These are phyloP conservation scores for Synanthedon tipuliformis DNA, from an alignment of 2,888 invertebrate species.

Conservation along the genomic window DNA sequence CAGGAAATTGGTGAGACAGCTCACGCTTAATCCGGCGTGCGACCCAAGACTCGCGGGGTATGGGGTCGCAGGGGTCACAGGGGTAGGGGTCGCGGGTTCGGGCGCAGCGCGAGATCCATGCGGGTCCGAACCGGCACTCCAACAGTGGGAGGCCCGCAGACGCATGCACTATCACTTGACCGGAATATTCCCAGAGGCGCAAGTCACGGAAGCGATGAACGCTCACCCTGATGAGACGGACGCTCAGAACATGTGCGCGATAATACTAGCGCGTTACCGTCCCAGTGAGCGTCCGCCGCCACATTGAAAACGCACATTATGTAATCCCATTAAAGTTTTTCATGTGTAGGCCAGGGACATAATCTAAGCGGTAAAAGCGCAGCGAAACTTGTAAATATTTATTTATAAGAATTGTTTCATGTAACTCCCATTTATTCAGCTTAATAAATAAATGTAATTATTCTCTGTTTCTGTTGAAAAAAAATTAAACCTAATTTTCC, in stretches of 20 bases:
- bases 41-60: slow-evolving; percentile 73
- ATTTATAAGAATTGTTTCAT: too few relatives aligned
- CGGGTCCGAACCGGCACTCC: slow-evolving; percentile 58
- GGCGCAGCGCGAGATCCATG: slow-evolving; percentile 70
- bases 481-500: too few relatives aligned
- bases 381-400: too few relatives aligned
- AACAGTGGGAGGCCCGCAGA: slow-evolving; percentile 76
- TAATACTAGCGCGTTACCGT: slow-evolving; percentile 81
- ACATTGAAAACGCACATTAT: neutral
- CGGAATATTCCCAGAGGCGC: slow-evolving; percentile 91
- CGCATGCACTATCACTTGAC: slow-evolving; percentile 88
- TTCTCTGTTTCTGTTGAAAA: too few relatives aligned
- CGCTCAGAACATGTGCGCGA: slow-evolving; percentile 89
- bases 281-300: slow-evolving; percentile 44
- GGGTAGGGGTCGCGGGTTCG: slow-evolving; percentile 81
- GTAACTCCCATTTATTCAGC: too few relatives aligned
- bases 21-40: slow-evolving; percentile 83
- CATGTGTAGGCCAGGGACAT: too few relatives aligned
- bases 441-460: too few relatives aligned
- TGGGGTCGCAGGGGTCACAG: slow-evolving; percentile 69
- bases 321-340: too few relatives aligned
- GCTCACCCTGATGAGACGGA: slow-evolving; percentile 90
- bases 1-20: slow-evolving; percentile 81
- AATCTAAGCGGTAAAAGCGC: too few relatives aligned
- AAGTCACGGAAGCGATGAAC: slow-evolving; percentile 90